phyloP scores from a whole-genome alignment of 2,888 invertebrate genomes.

The Neocrepidodera transversa region DNA sequence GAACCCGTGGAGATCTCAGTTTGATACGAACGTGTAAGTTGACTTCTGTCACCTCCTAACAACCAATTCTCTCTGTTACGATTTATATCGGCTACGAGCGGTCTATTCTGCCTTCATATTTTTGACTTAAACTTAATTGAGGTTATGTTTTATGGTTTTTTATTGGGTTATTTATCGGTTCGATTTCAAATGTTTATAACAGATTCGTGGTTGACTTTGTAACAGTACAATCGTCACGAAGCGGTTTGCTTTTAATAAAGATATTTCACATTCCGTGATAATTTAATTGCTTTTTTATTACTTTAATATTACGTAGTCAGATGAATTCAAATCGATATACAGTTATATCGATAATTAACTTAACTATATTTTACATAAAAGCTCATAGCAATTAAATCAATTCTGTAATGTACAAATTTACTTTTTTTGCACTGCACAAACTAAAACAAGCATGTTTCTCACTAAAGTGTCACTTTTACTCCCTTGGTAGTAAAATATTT shows the following conservation, averaged over 20 bases:
- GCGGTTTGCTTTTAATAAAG: neutral
- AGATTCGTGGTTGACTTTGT: slow-evolving; percentile 20
- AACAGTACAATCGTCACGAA: slow-evolving; percentile 10
- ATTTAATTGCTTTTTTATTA: neutral
- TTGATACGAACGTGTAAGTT: slow-evolving; percentile 47
- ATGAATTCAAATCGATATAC: too few species aligned
- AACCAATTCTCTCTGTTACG: slow-evolving; percentile 46
- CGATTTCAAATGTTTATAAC: slow-evolving; percentile 30
- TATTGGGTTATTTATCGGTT: slow-evolving; percentile 33
- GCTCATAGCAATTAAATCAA: too few species aligned
- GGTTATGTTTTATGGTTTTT: slow-evolving; percentile 34
- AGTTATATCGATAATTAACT: too few species aligned
- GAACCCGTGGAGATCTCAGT: slow-evolving; percentile 48
- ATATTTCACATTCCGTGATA: slow-evolving; percentile 8
- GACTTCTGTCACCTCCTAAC: slow-evolving; percentile 50
- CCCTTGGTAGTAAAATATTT: too few species aligned
- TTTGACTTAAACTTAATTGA: slow-evolving; percentile 33
- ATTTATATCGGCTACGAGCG: slow-evolving; percentile 41
- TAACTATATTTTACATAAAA: too few species aligned
- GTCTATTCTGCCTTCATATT: slow-evolving; percentile 30
- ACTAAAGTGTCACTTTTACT: too few species aligned
- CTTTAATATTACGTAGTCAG: too few species aligned
- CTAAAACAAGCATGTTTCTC: too few species aligned
- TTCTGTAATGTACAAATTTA: too few species aligned
- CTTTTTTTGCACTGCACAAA: too few species aligned